These are phyloP conservation scores for Hemicordylus capensis DNA, from an alignment of 2,113 vertebrate species.

Conservation along the genomic window DNA sequence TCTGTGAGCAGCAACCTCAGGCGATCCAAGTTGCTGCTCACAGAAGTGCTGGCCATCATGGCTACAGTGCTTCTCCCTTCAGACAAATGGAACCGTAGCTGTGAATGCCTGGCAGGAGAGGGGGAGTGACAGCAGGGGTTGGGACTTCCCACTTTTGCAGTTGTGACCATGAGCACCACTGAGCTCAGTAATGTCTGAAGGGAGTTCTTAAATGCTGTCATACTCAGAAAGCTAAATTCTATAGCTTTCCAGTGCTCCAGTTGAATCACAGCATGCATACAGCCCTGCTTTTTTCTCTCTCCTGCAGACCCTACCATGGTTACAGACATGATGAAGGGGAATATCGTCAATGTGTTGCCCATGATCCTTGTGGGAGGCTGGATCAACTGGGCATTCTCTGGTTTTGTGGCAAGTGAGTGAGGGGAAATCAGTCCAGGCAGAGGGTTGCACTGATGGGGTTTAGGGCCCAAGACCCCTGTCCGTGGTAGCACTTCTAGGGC, in stretches of 20 bases:
- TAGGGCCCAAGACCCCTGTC: not conserved
- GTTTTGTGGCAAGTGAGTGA: slow-evolving; percentile 84
- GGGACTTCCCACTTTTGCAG: too few relatives aligned
- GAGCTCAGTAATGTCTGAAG: too few relatives aligned
- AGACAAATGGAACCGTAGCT: too few relatives aligned
- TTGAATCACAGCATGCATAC: not conserved
- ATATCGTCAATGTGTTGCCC: slow-evolving; percentile 83
- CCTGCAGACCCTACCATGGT: slow-evolving; percentile 81
- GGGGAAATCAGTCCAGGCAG: not conserved
- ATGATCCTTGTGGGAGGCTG: slow-evolving; percentile 88
- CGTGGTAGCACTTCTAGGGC: not conserved
- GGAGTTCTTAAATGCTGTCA: not conserved
- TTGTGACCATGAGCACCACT: too few relatives aligned
- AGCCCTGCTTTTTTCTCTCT: not conserved
- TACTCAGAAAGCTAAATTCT: not conserved
- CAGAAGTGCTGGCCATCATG: too few relatives aligned
- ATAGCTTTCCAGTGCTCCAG: not conserved
- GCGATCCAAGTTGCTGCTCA: too few relatives aligned
- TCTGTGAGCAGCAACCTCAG: too few relatives aligned
- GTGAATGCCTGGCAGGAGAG: too few relatives aligned
- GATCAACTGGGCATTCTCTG: slow-evolving; percentile 90
- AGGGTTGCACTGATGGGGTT: too few relatives aligned
- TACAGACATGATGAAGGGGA: slow-evolving; percentile 88
- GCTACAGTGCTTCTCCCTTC: too few relatives aligned
- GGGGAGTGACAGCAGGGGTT: too few relatives aligned